Percentiles rank a stretch among this genome's conserved stretches.
Evolutionary conservation across 1,140 invertebrate genomes (phyloP).

Genomic region (Ostrea edulis): DNA sequence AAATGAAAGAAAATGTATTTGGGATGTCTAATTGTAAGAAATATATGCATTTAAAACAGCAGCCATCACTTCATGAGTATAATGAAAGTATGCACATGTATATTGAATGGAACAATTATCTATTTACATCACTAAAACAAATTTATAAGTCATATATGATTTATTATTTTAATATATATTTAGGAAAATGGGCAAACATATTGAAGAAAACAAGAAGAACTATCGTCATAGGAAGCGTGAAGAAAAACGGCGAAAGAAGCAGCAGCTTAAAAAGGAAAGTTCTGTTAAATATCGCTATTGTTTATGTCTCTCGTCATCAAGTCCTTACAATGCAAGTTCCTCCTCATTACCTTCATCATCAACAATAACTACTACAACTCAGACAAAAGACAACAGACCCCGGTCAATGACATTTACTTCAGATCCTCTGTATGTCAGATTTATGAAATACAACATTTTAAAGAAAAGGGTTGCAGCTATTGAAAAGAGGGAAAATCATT

Average conservation of each 20-base stretch:
- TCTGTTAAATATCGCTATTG: background rate
- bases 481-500: background rate
- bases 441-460: background rate
- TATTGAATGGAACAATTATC: no score
- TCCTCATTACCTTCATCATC: background rate
- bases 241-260: background rate
- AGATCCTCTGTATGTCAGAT: background rate
- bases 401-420: background rate
- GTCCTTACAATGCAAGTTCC: background rate
- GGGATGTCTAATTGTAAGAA: no score
- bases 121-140: no score
- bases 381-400: background rate
- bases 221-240: background rate
- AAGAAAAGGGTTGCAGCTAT: conserved; percentile 1
- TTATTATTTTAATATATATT: no score
- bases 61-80: no score
- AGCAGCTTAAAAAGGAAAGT: background rate
- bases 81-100: no score
- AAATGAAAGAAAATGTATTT: no score
- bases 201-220: background rate
- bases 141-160: no score
- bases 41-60: no score
- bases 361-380: background rate
- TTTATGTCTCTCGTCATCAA: background rate
- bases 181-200: background rate